Base-by-base conservation (phyloP, 2,797 vertebrate species). In the Miichthys miiuy region DNA sequence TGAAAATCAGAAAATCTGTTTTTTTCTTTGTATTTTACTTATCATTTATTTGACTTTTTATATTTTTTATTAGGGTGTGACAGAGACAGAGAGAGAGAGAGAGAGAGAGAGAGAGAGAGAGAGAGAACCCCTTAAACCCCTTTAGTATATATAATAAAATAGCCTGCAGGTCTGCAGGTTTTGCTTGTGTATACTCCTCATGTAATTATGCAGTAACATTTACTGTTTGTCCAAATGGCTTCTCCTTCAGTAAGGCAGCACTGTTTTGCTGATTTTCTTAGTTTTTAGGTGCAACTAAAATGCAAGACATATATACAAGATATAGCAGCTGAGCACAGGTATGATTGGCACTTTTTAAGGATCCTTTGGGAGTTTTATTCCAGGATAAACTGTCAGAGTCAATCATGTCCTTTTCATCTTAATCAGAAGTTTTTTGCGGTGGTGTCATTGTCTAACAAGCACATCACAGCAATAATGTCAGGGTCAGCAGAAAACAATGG, bases 401-500 rank as follows among this genome's bases (percentile, higher is more conserved):
- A 52, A 25, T 20, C 34, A 9, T 60, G 21, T 56, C n/a, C 67
- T 71, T 60, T 65, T 66, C 14, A 64, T 67, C 13, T 41, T 13
- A 55, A 46, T 42, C 44, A 5, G 50, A 50, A 6, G 13, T 54
- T 42, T 77, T 38, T 57, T 66, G 14, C 68, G 52, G 72, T 48
- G 42, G 25, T 54, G 46, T 75, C 14, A 44, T 38, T 48, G 48
- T 75, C 68, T 61, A 63, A 75, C 21, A 68, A 46, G 2, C 42
- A 77, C 21, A n/a, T 76, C 21, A 52, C 23, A 60, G 52, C 60
- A 52, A 25, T 58, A 76, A 67, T 75, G 55, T 66, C 63, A 62
- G 16, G 66, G 60, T 84, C 77, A 78, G 61, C 57, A 57, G 69
- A 74, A 82, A 72, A 77, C 51, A 73, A 10, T 64, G 14, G 55